Evolutionary conservation across 2,113 vertebrate genomes (phyloP).

Genomic region (Vulpes vulpes): DNA sequence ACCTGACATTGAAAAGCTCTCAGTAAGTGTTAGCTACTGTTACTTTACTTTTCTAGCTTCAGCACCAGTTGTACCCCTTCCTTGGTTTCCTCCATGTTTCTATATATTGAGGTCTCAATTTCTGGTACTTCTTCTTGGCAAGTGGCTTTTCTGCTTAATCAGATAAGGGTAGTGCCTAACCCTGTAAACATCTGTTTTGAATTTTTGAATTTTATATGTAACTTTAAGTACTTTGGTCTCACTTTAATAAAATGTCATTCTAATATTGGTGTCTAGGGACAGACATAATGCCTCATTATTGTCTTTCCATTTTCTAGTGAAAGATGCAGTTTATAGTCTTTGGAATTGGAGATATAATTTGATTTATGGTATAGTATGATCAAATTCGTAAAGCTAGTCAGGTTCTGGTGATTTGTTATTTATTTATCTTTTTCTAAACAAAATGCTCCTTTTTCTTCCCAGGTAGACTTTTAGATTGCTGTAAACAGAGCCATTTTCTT

Average conservation of each 20-base stretch:
- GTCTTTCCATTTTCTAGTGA: not conserved
- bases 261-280: not conserved
- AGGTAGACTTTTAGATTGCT: not conserved
- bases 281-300: not conserved
- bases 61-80: not conserved
- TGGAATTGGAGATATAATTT: not conserved
- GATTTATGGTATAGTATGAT: not conserved
- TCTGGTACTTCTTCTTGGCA: not conserved
- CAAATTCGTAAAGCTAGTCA: not conserved
- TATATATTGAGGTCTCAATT: not conserved
- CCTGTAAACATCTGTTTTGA: not conserved
- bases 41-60: not conserved
- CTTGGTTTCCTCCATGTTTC: not conserved
- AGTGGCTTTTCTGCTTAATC: not conserved
- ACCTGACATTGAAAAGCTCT: not conserved
- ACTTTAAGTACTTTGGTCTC: not conserved
- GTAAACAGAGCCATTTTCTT: not conserved
- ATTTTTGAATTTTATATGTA: constrained; percentile 37
- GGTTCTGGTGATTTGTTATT: not conserved
- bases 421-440: not conserved
- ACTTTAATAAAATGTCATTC: not conserved
- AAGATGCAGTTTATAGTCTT: constrained; percentile 2
- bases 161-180: not conserved
- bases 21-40: not conserved
- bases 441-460: constrained; percentile 10